Evolutionary conservation across 37 sponge, comb jelly and placozoan genomes (phyloP).

Genomic region (Chondrosia reniformis): DNA sequence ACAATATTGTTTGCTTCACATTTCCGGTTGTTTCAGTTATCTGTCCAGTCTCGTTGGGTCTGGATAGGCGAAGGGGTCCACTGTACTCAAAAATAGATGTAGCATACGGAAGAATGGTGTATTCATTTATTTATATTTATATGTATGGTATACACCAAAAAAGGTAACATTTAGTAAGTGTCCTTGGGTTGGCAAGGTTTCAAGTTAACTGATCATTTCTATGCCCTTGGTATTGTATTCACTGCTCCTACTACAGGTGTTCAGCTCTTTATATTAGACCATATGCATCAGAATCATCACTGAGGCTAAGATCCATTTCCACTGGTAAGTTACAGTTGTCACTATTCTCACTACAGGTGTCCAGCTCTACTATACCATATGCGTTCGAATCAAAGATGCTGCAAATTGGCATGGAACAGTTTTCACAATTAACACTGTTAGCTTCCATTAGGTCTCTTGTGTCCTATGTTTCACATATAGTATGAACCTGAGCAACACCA

Average conservation of each 20-base stretch:
- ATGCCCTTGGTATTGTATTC: neutral
- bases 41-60: too few relatives aligned
- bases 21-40: too few relatives aligned
- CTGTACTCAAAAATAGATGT: too few relatives aligned
- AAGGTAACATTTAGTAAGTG: too few relatives aligned
- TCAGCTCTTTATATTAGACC: neutral
- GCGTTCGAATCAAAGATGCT: neutral
- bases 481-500: neutral
- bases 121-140: too few relatives aligned
- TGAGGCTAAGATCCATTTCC: too few relatives aligned
- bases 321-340: neutral
- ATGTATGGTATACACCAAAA: too few relatives aligned
- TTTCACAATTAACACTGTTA: neutral
- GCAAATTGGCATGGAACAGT: neutral
- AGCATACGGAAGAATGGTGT: too few relatives aligned
- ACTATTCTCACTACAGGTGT: constrained; percentile 12
- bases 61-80: too few relatives aligned
- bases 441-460: neutral
- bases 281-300: too few relatives aligned
- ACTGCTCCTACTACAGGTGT: constrained; percentile 6
- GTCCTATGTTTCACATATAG: neutral
- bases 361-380: neutral
- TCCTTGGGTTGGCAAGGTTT: neutral
- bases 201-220: neutral
- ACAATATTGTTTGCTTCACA: too few relatives aligned